Conservation (phyloP, 2,797 vertebrate genomes). For the Pygocentrus nattereri region DNA sequence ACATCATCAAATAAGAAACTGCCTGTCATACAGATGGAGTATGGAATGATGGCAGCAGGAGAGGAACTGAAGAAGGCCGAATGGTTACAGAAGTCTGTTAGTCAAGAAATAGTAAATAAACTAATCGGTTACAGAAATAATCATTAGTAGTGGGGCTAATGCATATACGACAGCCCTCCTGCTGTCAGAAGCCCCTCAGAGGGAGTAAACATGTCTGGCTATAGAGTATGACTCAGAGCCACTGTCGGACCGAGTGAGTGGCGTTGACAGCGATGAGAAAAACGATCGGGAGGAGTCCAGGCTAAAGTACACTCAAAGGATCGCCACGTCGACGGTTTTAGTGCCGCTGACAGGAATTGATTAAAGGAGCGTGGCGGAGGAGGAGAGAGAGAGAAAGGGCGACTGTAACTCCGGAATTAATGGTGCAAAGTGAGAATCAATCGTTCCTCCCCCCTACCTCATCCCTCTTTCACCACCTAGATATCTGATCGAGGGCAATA, state of each 20-base stretch:
- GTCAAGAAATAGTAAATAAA: not conserved
- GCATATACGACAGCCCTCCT: not conserved
- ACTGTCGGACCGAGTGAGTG: slow-evolving; percentile 16
- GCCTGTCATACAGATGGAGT: not conserved
- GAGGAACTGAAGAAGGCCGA: not conserved
- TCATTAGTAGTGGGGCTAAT: not conserved
- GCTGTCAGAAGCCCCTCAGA: not conserved
- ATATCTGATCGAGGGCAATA: slow-evolving; percentile 12
- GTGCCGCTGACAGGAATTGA: slow-evolving; percentile 62
- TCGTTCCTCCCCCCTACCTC: slow-evolving; percentile 20
- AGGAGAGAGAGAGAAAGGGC: slow-evolving; percentile 54
- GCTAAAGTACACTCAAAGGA: slow-evolving; percentile 39
- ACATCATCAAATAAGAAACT: not conserved
- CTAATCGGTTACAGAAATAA: not conserved
- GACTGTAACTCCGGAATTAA: slow-evolving; percentile 54
- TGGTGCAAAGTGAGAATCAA: slow-evolving; percentile 46
- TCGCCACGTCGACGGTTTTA: slow-evolving; percentile 53
- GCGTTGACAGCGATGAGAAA: slow-evolving; percentile 25
- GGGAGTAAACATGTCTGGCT: slow-evolving; percentile 21
- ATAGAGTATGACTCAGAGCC: slow-evolving; percentile 58
- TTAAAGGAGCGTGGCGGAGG: slow-evolving; percentile 55
- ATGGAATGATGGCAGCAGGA: not conserved
- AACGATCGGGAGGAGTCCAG: slow-evolving; percentile 22
- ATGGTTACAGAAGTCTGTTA: not conserved
- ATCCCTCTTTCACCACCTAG: slow-evolving; percentile 2